phyloP scores from a whole-genome alignment of 1,140 invertebrate genomes.

The Drosophila nasuta region DNA sequence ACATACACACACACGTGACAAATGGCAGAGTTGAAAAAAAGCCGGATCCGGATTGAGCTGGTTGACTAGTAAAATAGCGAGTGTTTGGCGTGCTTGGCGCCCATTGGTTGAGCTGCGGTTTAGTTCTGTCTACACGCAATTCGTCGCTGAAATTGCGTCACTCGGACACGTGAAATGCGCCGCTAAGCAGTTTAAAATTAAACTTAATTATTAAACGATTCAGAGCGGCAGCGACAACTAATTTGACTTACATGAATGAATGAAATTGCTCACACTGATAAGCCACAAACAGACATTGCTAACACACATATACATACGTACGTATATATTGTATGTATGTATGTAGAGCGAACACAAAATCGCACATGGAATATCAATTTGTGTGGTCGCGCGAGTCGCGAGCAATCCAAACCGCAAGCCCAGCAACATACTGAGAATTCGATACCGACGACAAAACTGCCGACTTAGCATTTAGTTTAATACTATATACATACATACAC shows the following conservation, averaged over 20 bases:
- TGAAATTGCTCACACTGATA: slow-evolving; percentile 67
- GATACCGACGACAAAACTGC: slow-evolving; percentile 39
- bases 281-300: slow-evolving; percentile 19
- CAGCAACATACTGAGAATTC: slow-evolving; percentile 42
- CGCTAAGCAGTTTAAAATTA: slow-evolving; percentile 66
- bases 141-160: slow-evolving; percentile 64
- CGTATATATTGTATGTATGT: neutral
- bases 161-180: slow-evolving; percentile 57
- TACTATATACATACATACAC: neutral
- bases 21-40: slow-evolving; percentile 9
- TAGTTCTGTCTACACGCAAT: slow-evolving; percentile 48
- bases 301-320: neutral
- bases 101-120: slow-evolving; percentile 27
- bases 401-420: slow-evolving; percentile 51
- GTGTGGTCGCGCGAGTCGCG: slow-evolving; percentile 50
- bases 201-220: slow-evolving; percentile 68
- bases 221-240: slow-evolving; percentile 37
- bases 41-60: slow-evolving; percentile 20
- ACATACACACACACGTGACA: slow-evolving; percentile 34
- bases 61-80: neutral
- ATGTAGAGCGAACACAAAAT: slow-evolving; percentile 8
- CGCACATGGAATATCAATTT: slow-evolving; percentile 55
- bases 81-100: slow-evolving; percentile 1
- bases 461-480: slow-evolving; percentile 32
- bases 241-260: slow-evolving; percentile 78